phyloP scores from a whole-genome alignment of 2,113 vertebrate species.

The Phylloscopus whistleri region DNA sequence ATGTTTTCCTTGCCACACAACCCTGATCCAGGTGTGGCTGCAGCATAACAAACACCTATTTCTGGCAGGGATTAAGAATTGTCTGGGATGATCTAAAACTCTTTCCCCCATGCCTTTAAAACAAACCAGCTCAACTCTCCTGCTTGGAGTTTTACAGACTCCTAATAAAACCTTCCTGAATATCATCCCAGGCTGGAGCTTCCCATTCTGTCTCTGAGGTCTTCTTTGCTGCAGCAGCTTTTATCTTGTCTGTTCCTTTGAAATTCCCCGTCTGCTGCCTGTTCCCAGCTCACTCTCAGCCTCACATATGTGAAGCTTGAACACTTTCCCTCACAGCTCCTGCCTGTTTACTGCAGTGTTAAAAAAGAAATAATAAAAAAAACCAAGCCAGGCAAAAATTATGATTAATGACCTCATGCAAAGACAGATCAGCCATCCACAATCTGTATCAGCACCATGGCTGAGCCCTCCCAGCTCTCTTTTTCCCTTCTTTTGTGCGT shows the following conservation, averaged over 20 bases:
- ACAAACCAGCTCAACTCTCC: not conserved
- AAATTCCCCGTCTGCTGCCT: constrained; percentile 36
- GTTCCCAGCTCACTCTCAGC: not conserved
- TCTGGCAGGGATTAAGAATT: not conserved
- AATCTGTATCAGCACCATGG: not conserved
- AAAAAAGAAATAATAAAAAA: not conserved
- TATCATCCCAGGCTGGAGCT: not conserved
- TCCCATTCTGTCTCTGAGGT: not conserved
- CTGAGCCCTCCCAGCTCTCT: not conserved
- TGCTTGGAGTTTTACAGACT: not conserved
- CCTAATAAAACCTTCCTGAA: not conserved
- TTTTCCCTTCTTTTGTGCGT: not conserved
- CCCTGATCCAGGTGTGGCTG: not conserved
- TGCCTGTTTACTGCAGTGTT: not conserved
- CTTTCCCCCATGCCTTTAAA: not conserved
- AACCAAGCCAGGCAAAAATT: not conserved
- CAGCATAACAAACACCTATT: not conserved
- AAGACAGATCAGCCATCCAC: not conserved
- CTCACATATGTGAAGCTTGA: constrained; percentile 8
- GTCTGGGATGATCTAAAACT: not conserved
- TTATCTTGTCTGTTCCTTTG: constrained; percentile 43
- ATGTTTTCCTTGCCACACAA: not conserved
- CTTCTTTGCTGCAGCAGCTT: constrained; percentile 2
- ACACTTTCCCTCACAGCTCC: not conserved
- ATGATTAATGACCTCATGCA: not conserved